Evolutionary conservation across 2,888 invertebrate genomes (phyloP).

Genomic region (Stenoptilia bipunctidactyla): DNA sequence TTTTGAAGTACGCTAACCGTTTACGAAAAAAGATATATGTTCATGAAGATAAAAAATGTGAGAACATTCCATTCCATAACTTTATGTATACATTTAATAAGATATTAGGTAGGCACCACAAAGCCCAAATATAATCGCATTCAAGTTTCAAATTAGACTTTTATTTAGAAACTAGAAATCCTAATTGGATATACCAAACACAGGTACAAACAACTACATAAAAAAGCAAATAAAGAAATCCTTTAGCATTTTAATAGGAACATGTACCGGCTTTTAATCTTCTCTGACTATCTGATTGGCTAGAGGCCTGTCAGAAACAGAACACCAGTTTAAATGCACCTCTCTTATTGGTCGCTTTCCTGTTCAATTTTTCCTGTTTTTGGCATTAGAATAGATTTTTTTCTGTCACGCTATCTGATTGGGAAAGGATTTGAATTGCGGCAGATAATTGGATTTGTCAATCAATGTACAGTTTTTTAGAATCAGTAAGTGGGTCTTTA

Average conservation of each 20-base stretch:
- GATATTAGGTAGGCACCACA: too few species aligned
- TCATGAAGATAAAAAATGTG: too few species aligned
- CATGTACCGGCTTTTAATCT: slow-evolving; percentile 44
- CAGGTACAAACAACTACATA: slow-evolving; percentile 14
- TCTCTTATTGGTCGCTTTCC: slow-evolving; percentile 39
- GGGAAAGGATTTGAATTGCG: slow-evolving; percentile 29
- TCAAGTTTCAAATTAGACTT: too few species aligned
- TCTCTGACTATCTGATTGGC: slow-evolving; percentile 57
- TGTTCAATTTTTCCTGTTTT: slow-evolving; percentile 38
- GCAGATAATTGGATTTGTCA: slow-evolving; percentile 31
- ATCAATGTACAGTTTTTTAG: slow-evolving; percentile 12
- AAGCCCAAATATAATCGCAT: too few species aligned
- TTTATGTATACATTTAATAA: too few species aligned
- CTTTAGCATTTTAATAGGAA: slow-evolving; percentile 48
- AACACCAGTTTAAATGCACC: slow-evolving; percentile 51
- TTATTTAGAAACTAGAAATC: too few species aligned
- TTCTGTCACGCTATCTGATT: slow-evolving; percentile 29
- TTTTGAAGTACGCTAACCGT: too few species aligned
- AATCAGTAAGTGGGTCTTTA: slow-evolving; percentile 2
- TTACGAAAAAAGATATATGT: too few species aligned
- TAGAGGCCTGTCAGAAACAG: slow-evolving; percentile 58
- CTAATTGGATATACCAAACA: too few species aligned
- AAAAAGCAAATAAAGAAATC: slow-evolving; percentile 26
- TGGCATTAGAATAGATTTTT: slow-evolving; percentile 26
- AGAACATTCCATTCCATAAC: too few species aligned